Conservation (phyloP, 2,113 vertebrate species). For the Cricetomys ansorgei region DNA sequence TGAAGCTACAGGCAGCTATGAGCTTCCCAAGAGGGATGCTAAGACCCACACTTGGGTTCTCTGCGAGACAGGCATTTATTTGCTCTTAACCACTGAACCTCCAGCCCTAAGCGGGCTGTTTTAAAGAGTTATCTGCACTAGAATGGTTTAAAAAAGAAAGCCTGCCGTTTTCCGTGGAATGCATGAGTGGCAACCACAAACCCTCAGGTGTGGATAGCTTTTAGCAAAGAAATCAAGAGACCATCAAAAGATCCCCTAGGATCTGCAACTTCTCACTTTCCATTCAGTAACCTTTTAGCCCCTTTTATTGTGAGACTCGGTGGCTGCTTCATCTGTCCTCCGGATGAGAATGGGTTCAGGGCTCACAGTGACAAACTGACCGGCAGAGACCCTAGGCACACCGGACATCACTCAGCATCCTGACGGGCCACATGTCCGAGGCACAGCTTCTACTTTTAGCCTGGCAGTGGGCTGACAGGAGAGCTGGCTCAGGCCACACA, state of each 20-base stretch:
- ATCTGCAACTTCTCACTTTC: constrained; percentile 64
- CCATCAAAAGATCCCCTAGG: neutral
- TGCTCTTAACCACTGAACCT: neutral
- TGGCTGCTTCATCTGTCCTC: constrained; percentile 65
- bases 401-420: constrained; percentile 53
- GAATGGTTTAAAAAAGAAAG: constrained; percentile 36
- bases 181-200: neutral
- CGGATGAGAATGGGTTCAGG: constrained; percentile 56
- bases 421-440: constrained; percentile 41
- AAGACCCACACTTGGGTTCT: neutral
- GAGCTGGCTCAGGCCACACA: neutral
- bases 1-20: neutral
- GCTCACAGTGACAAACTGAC: constrained; percentile 70
- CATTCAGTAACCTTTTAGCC: constrained; percentile 55
- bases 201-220: constrained; percentile 3
- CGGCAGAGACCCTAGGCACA: constrained; percentile 11
- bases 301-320: constrained; percentile 49
- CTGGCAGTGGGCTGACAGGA: neutral
- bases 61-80: neutral
- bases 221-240: neutral
- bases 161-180: constrained; percentile 1
- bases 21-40: too few species aligned
- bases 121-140: neutral
- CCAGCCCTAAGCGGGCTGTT: neutral
- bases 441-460: neutral